Base-by-base conservation (phyloP, 2,797 vertebrate species). In the Lindbergichthys nudifrons region DNA sequence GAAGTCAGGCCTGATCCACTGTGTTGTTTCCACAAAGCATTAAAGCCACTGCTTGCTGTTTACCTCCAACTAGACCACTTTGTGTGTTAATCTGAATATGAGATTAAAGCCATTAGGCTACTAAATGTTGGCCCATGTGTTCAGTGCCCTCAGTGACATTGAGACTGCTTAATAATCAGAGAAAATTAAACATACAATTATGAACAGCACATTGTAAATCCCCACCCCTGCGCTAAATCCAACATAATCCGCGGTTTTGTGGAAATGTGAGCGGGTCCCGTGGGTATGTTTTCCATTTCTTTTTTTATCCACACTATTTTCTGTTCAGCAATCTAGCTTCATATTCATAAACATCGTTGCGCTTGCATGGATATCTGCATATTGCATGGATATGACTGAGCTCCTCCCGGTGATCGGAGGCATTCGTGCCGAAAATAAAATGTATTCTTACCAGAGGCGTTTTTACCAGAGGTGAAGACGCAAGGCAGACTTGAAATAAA, bases 121-220 rank as follows among this genome's bases (percentile, higher is more conserved):
- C 77, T 78, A 71, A 80, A 83, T 23, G 50, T 64, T 69, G 13
- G 32, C 23, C 41, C 18, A n/a, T 58, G 70, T 69, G 63, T 48
- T 62, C 47, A 76, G 45, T 74, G 81, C 77, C 88, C 89, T 86
- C 69, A 4, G 70, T 89, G 88, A 93, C 91, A 92, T 88, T 87
- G 84, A 87, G 48, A 30, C 84, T 87, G 51, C 72, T 93, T 89
- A 88, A 92, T 89, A 92, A 92, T 89, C 82, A 85, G 65, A 19
- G 46, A 83, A 82, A 92, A 92, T 89, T 89, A 83, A 88, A 89
- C 81, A 91, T 88, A 90, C 91, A 87, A 92, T 93, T 91, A 91
- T 86, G 73, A 87, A 82, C 75, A 85, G 80, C 82, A 79, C 80
- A 79, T 76, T 88, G 87, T 87, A 88, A 89, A 93, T 90, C 92